Percentiles rank a stretch among this genome's conserved stretches.
Evolutionary conservation across 2,888 invertebrate species (phyloP).

Genomic region (Eretmocerus hayati): DNA sequence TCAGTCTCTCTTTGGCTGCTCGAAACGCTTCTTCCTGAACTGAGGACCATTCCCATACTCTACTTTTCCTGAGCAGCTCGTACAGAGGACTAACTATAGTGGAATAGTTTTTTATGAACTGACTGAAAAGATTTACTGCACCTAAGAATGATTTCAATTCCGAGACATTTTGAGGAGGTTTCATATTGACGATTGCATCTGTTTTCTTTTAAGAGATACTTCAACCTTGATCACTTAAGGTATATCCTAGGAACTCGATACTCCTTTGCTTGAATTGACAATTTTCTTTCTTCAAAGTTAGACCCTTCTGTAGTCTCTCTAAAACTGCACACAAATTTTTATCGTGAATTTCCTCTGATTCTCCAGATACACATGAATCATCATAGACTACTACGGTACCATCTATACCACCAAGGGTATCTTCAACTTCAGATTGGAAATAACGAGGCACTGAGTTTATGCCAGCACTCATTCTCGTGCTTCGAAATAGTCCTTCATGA

Average conservation of each 20-base stretch:
- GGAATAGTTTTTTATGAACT: conserved; percentile 30
- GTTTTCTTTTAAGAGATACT: conserved; percentile 16
- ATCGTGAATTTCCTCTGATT: conserved; percentile 31
- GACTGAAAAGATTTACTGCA: conserved; percentile 34
- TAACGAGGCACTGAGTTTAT: conserved; percentile 28
- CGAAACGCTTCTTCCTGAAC: conserved; percentile 13
- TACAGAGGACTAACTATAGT: conserved; percentile 28
- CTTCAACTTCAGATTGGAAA: conserved; percentile 33
- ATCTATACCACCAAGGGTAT: conserved; percentile 30
- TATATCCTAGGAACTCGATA: conserved; percentile 28
- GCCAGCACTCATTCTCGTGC: conserved; percentile 17
- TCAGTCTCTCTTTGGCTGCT: conserved; percentile 10
- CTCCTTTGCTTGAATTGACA: conserved; percentile 14
- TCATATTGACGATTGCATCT: conserved; percentile 20
- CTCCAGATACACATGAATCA: conserved; percentile 39
- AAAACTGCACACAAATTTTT: conserved; percentile 22
- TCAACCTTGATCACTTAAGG: conserved; percentile 24
- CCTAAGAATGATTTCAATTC: conserved; percentile 30
- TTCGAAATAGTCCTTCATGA: conserved; percentile 31
- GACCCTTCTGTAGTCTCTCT: conserved; percentile 8
- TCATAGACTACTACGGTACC: conserved; percentile 41
- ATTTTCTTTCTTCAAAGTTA: conserved; percentile 17
- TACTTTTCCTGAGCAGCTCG: conserved; percentile 24
- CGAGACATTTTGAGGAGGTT: conserved; percentile 22
- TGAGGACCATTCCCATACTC: conserved; percentile 19